These are phyloP conservation scores for Oceanites oceanicus DNA, from an alignment of 2,113 vertebrate species.

Conservation along the genomic window DNA sequence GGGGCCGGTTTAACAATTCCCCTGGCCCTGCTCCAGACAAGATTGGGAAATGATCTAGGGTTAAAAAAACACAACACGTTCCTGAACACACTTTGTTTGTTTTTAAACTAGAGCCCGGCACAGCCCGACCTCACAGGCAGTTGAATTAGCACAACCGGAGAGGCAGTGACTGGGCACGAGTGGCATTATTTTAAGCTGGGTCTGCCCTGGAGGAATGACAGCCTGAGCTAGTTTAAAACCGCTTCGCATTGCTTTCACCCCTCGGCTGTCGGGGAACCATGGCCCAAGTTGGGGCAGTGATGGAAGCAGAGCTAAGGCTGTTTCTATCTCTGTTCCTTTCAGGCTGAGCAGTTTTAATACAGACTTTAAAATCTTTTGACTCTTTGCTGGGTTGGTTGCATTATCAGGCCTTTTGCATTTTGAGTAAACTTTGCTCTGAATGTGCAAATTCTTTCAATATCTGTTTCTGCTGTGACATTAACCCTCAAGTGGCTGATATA, in stretches of 20 bases:
- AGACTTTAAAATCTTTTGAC: not conserved
- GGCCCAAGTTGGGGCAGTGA: not conserved
- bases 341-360: not conserved
- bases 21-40: constrained; percentile 1
- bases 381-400: not conserved
- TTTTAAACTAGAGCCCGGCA: not conserved
- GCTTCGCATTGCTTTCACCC: not conserved
- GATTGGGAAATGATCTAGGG: constrained; percentile 42
- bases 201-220: not conserved
- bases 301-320: not conserved
- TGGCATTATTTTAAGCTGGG: not conserved
- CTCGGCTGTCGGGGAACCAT: not conserved
- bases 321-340: not conserved
- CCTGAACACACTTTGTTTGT: not conserved
- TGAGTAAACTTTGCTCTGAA: not conserved
- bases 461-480: not conserved
- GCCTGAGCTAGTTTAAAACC: not conserved
- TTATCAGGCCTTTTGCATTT: not conserved
- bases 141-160: not conserved
- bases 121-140: not conserved
- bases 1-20: not conserved
- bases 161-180: not conserved
- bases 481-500: not conserved
- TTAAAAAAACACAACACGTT: constrained; percentile 35
- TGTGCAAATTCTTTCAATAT: not conserved